phyloP scores from a whole-genome alignment of 30 jellyfish, hydroid and myxozoan genomes.

The Hydractinia echinata region DNA sequence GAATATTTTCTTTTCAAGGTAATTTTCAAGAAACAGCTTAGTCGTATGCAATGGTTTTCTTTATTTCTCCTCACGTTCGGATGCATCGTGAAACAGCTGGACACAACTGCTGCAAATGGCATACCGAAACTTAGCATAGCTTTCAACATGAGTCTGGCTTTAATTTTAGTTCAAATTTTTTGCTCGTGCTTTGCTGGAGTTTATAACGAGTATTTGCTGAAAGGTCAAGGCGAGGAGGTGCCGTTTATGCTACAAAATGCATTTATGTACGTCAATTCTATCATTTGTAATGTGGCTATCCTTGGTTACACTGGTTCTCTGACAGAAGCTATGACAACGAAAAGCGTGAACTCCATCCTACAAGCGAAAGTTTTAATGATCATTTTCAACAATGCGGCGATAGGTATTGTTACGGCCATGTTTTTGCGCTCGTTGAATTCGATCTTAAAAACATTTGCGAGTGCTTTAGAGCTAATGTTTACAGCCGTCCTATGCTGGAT shows the following conservation, averaged over 20 bases:
- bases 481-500: slow-evolving; percentile 93
- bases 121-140: slow-evolving; percentile 37
- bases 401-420: slow-evolving; percentile 95
- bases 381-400: slow-evolving; percentile 84
- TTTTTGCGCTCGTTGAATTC: slow-evolving; percentile 85
- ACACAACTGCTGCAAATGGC: slow-evolving; percentile 34
- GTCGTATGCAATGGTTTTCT: slow-evolving; percentile 89
- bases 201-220: slow-evolving; percentile 87
- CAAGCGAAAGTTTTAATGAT: slow-evolving; percentile 65
- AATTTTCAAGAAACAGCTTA: slow-evolving; percentile 72
- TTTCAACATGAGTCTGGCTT: slow-evolving; percentile 52
- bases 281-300: slow-evolving; percentile 57
- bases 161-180: slow-evolving; percentile 78
- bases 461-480: slow-evolving; percentile 93
- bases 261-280: slow-evolving; percentile 87
- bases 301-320: slow-evolving; percentile 77
- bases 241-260: slow-evolving; percentile 96
- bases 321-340: slow-evolving; percentile 50
- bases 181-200: slow-evolving; percentile 99
- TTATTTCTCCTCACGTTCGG: slow-evolving; percentile 80
- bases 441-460: slow-evolving; percentile 89
- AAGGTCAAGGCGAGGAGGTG: slow-evolving; percentile 85
- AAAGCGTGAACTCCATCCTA: slow-evolving; percentile 56
- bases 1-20: slow-evolving; percentile 25
- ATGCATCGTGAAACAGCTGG: slow-evolving; percentile 87